Conservation (phyloP, 2,797 vertebrate genomes). For the Paratrypauchen microcephalus region DNA sequence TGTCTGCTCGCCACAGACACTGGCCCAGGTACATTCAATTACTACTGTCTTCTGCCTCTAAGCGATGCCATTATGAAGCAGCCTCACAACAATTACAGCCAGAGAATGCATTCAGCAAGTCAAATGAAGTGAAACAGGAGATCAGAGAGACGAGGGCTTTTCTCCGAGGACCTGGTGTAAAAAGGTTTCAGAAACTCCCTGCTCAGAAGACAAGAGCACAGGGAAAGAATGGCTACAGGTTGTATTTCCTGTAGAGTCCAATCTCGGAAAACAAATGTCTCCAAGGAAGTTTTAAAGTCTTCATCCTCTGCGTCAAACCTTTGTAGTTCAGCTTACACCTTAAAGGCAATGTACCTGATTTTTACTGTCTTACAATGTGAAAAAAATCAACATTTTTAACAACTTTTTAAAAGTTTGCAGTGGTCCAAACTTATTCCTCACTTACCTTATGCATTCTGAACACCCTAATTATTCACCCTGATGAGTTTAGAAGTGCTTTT, state of each 20-base stretch:
- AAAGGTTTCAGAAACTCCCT: constrained; percentile 58
- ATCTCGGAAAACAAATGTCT: background rate
- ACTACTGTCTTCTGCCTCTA: constrained; percentile 71
- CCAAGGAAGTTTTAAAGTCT: background rate
- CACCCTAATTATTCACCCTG: too few relatives aligned
- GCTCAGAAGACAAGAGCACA: background rate
- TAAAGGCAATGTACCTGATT: too few relatives aligned
- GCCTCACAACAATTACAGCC: constrained; percentile 75
- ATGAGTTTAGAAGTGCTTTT: too few relatives aligned
- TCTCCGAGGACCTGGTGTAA: constrained; percentile 45
- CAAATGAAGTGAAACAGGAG: constrained; percentile 75
- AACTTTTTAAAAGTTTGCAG: too few relatives aligned
- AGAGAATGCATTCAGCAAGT: constrained; percentile 66
- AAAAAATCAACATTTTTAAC: too few relatives aligned
- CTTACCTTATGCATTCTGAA: too few relatives aligned
- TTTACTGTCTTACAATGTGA: too few relatives aligned
- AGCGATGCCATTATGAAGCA: constrained; percentile 72
- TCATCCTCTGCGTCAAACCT: background rate
- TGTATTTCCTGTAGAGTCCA: background rate
- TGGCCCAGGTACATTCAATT: constrained; percentile 65
- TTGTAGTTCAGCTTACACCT: background rate
- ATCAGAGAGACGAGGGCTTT: constrained; percentile 59
- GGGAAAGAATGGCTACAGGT: background rate
- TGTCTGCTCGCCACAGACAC: constrained; percentile 14
- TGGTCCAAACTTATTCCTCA: too few relatives aligned